phyloP scores from a whole-genome alignment of 92 coral and sea anemone species.

The Actinostola sp. region DNA sequence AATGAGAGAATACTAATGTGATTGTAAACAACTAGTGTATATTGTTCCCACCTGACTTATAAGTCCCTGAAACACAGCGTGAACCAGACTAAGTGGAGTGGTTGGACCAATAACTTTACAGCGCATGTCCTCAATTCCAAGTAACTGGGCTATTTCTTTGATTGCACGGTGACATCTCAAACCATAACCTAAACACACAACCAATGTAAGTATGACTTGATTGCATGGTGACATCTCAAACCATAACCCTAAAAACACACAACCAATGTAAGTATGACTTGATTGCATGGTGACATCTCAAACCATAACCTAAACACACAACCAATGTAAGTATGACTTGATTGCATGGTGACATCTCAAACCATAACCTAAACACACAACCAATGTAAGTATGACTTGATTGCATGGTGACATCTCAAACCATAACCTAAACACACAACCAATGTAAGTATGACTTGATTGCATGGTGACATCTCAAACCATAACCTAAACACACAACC shows the following conservation, averaged over 20 bases:
- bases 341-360: constrained; percentile 94
- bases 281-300: constrained; percentile 94
- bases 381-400: constrained; percentile 32
- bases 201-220: background rate
- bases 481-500: constrained; percentile 66
- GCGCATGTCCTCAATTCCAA: constrained; percentile 97
- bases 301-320: constrained; percentile 76
- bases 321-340: constrained; percentile 16
- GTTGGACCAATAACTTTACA: constrained; percentile 93
- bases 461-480: constrained; percentile 93
- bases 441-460: constrained; percentile 43
- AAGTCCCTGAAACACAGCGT: constrained; percentile 92
- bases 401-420: constrained; percentile 91
- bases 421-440: constrained; percentile 73
- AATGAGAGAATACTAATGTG: no score
- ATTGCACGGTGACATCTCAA: constrained; percentile 94
- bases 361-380: constrained; percentile 75
- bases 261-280: constrained; percentile 14
- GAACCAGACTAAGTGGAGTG: constrained; percentile 92
- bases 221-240: constrained; percentile 83
- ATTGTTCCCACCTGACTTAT: constrained; percentile 81
- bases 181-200: constrained; percentile 75
- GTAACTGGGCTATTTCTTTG: constrained; percentile 84
- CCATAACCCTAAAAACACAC: constrained; percentile 79
- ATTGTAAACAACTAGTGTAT: background rate